Evolutionary conservation across 2,888 invertebrate genomes (phyloP).

Genomic region (Oegoconia quadripuncta): DNA sequence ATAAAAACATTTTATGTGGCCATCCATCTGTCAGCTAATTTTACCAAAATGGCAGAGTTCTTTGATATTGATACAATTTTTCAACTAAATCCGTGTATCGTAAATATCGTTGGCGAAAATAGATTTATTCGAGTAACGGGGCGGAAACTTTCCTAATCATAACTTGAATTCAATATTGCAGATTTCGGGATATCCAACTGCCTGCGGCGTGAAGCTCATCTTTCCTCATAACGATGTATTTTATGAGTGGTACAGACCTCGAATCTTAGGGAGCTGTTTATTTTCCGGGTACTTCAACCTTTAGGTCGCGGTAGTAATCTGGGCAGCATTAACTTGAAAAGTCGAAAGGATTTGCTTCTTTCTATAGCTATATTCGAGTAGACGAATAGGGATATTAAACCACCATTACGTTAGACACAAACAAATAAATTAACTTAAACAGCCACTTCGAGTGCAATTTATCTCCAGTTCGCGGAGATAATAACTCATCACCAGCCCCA

Average conservation of each 20-base stretch:
- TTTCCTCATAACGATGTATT: slow-evolving; percentile 25
- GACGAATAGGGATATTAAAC: slow-evolving; percentile 45
- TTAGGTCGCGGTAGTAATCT: no score
- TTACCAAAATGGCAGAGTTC: background rate
- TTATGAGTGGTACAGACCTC: slow-evolving; percentile 36
- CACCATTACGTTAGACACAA: slow-evolving; percentile 51
- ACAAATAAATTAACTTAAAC: slow-evolving; percentile 62
- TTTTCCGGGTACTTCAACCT: slow-evolving; percentile 65
- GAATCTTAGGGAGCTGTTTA: slow-evolving; percentile 55
- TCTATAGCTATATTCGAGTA: no score
- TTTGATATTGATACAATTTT: background rate
- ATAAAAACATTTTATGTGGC: slow-evolving; percentile 24
- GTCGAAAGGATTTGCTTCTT: no score
- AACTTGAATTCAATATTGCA: slow-evolving; percentile 60
- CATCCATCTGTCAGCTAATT: slow-evolving; percentile 14
- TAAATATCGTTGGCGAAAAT: slow-evolving; percentile 21
- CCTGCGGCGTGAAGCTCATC: slow-evolving; percentile 51
- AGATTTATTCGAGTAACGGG: slow-evolving; percentile 31
- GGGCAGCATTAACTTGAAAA: no score
- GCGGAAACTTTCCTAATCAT: slow-evolving; percentile 55
- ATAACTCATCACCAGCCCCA: slow-evolving; percentile 50
- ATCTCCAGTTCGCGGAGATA: slow-evolving; percentile 41
- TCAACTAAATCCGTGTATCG: background rate
- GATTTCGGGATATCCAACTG: slow-evolving; percentile 41
- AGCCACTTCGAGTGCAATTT: slow-evolving; percentile 49